Conservation (phyloP, 2,888 invertebrate genomes). For the Sarcophaga rosellei region DNA sequence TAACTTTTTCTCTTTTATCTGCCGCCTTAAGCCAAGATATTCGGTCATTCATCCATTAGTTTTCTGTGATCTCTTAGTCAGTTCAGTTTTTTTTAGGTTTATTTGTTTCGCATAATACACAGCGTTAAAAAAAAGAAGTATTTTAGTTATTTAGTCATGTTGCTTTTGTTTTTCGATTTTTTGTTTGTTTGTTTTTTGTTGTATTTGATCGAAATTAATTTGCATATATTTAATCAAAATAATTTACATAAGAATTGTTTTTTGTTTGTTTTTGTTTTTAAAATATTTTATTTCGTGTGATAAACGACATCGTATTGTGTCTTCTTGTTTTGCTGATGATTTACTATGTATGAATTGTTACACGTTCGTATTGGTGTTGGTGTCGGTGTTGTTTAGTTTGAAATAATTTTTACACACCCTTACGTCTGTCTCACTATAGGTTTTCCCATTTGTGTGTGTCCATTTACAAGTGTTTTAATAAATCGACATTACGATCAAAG, state of each 20-base stretch:
- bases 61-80: not conserved
- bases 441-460: not conserved
- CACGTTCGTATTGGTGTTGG: not conserved
- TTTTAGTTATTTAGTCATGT: slow-evolving; percentile 2
- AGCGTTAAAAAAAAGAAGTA: not conserved
- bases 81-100: not conserved
- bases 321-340: slow-evolving; percentile 21
- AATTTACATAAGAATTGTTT: slow-evolving; percentile 48
- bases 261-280: not conserved
- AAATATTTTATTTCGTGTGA: not conserved
- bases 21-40: slow-evolving; percentile 30
- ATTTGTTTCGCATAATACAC: not conserved
- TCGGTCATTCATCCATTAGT: not conserved
- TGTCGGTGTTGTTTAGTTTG: not conserved
- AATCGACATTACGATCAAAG: slow-evolving; percentile 3
- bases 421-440: not conserved
- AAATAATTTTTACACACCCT: not conserved
- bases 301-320: not conserved
- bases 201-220: slow-evolving; percentile 32
- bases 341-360: slow-evolving; percentile 22
- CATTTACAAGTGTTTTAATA: not conserved
- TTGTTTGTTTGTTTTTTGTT: not conserved
- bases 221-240: slow-evolving; percentile 50
- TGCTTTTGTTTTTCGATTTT: slow-evolving; percentile 13
- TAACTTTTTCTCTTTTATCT: slow-evolving; percentile 35